Conservation (phyloP, 2,888 invertebrate species). For the Isoperla grammatica region DNA sequence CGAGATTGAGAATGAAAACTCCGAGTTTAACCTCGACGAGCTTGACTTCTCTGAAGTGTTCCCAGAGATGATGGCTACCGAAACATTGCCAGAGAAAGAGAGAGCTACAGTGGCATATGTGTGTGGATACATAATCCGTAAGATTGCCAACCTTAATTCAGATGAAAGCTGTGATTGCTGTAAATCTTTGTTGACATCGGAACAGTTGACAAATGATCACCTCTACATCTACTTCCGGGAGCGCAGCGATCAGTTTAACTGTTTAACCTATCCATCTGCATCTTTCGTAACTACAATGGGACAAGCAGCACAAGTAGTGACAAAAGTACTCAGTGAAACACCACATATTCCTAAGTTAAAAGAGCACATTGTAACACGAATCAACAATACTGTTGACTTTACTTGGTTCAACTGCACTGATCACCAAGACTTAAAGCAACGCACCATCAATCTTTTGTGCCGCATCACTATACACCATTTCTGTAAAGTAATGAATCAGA, state of each 20-base stretch:
- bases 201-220: too few species aligned
- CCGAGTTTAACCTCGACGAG: background rate
- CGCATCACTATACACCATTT: too few species aligned
- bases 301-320: background rate
- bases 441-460: too few species aligned
- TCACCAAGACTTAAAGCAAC: too few species aligned
- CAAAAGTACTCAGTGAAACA: too few species aligned
- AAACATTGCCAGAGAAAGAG: background rate
- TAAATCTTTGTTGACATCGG: background rate
- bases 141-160: background rate
- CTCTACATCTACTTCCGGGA: background rate
- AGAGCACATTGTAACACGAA: too few species aligned
- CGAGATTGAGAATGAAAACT: too few species aligned
- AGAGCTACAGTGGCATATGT: background rate
- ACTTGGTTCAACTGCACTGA: too few species aligned
- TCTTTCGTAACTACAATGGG: background rate
- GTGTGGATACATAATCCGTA: background rate
- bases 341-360: too few species aligned
- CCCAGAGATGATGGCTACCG: background rate
- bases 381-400: too few species aligned
- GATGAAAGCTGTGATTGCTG: background rate
- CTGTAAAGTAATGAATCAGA: too few species aligned
- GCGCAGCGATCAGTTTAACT: background rate
- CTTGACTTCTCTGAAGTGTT: background rate
- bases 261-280: background rate